Percentiles rank a stretch among this genome's conserved stretches.
Conservation (phyloP, 1,140 invertebrate genomes). For the Drosophila willistoni region DNA sequence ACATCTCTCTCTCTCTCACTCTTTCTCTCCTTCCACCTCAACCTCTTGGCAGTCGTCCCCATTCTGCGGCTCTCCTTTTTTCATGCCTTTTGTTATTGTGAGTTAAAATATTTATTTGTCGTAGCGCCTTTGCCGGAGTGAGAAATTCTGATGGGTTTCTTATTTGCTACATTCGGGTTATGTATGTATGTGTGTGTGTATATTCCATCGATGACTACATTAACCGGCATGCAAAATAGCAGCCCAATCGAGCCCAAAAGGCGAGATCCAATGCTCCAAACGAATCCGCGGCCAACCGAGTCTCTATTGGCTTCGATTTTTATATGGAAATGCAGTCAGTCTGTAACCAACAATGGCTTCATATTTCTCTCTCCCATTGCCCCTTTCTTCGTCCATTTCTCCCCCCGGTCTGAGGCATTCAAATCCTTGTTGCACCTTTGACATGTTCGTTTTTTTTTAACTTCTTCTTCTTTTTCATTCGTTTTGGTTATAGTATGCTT, state of each 20-base stretch:
- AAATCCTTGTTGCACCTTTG: conserved; percentile 81
- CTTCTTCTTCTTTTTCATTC: background rate
- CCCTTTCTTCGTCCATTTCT: conserved; percentile 39
- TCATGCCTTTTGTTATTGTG: conserved; percentile 75
- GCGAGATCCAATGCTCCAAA: conserved; percentile 10
- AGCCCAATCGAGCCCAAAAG: conserved; percentile 24
- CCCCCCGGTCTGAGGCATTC: conserved; percentile 51
- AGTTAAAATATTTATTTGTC: conserved; percentile 82
- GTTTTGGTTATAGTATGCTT: conserved; percentile 27
- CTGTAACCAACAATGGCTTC: conserved; percentile 70
- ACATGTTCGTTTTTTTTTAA: conserved; percentile 65
- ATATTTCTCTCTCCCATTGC: conserved; percentile 61
- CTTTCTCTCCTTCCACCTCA: background rate
- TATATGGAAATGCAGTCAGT: conserved; percentile 74
- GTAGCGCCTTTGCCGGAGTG: conserved; percentile 76
- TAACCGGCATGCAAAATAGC: conserved; percentile 73
- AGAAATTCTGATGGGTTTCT: conserved; percentile 82
- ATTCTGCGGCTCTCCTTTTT: conserved; percentile 28
- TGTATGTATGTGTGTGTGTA: conserved; percentile 78
- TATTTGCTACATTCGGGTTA: conserved; percentile 69
- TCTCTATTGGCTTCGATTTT: conserved; percentile 67
- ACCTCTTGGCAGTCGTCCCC: conserved; percentile 18
- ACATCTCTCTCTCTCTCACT: background rate
- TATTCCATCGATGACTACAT: conserved; percentile 74
- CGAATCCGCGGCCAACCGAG: background rate